Evolutionary conservation across 2,888 invertebrate genomes (phyloP), one percentile per base, ranked within the genome.

Genomic region (Keiferia lycopersicella): DNA sequence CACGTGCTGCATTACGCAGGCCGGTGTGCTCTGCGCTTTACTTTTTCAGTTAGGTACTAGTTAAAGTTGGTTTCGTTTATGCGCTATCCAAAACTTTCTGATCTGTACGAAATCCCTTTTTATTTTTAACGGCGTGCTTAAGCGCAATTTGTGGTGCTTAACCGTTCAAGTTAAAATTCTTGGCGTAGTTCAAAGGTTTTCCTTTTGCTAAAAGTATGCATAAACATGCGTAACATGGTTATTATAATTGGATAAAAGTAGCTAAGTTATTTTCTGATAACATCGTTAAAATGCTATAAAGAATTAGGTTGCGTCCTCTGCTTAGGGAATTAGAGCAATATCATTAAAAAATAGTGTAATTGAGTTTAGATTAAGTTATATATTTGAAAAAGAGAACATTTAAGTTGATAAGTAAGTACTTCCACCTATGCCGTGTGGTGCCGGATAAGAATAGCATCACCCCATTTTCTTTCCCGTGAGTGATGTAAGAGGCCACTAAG

Each of bases 91-190:
- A 11, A 11, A 26, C 2, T 4, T 4, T 26, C 26, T 26, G 26
- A 26, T 26, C 26, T 4, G 26, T 51, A 53, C 22, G 59, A 30
- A 50, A 64, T 64, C 64, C 60, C 26, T 61, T 62, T 58, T 62
- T 62, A 62, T 62, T 64, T 64, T 64, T 64, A 64, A 64, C 57
- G 64, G 61, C 59, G 61, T 64, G 61, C 51, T 30, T 62, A 53
- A 53, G 18, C n/a, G 51, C 60, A 64, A 64, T 64, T 64, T 60
- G 60, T 18, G 38, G 64, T 56, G 57, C 56, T 57, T 48, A 53
- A 50, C 48, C 56, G 64, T 45, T 64, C 39, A 64, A 61, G 61
- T 64, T 61, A 45, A 64, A 64, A 53, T 61, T 41, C 57, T 53
- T 41, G 18, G 48, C 61, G 45, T 30, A n/a, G 12, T 11, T 48